Evolutionary conservation across 2,888 invertebrate species (phyloP), one percentile per base, ranked within the genome.

Genomic region (Agriopis marginaria): DNA sequence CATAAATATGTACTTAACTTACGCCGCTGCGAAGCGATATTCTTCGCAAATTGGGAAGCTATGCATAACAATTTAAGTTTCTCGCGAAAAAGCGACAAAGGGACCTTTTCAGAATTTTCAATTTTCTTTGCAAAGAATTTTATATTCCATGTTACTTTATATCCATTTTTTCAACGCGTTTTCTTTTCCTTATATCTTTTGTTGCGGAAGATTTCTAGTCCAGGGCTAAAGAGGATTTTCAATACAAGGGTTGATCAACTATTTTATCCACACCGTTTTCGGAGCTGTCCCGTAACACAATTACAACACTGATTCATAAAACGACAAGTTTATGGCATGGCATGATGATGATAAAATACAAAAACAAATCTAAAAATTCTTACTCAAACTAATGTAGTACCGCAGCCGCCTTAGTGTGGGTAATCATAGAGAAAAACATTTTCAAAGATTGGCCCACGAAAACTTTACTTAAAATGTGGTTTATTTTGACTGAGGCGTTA

Each of bases 1-100:
- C 83, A 86, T 87, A 85, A 86, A 86, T 86, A 86, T 87, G 80
- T 79, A 83, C 82, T 76, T 79, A 79, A 77, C 79, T 79, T 74
- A 70, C 70, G 68, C 64, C 74, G 32, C 32, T 70, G 74, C 70
- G 75, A 72, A 77, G 75, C 79, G 79, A 80, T 79, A 70, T 70
- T 72, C 64, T 77, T 72, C 63, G 75, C 78, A 81, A 83, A 83
- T 85, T 85, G 80, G 77, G 80, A 82, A 81, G 77, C 81, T 80
- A 82, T 82, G 79, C 79, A 79, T 81, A 79, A 75, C 76, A 77
- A 80, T 81, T 79, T 77, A 79, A 77, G 68, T 68, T 72, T 74
- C 69, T 68, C 70, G 63, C 65, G 58, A 55, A 63, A 66, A 65
- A 62, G 59, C 71, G 65, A 47, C 12, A 51, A 11, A 58, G 59